These are phyloP conservation scores for Zaprionus capensis DNA, from an alignment of 1,140 invertebrate genomes.

Conservation along the genomic window DNA sequence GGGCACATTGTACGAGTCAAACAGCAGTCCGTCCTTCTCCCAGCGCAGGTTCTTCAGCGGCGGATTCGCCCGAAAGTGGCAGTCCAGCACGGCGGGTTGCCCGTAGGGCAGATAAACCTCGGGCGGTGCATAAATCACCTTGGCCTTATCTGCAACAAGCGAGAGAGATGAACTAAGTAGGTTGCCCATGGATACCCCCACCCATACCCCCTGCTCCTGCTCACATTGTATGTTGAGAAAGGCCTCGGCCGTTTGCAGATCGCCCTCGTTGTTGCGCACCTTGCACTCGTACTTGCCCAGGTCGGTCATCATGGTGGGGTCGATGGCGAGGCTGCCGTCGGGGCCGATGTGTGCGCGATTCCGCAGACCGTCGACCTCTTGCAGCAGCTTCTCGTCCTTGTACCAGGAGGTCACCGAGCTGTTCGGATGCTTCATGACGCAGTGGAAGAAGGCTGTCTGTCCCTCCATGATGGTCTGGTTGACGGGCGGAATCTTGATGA, in stretches of 20 bases:
- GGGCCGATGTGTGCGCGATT: constrained; percentile 86
- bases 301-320: constrained; percentile 91
- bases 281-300: constrained; percentile 95
- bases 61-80: constrained; percentile 96
- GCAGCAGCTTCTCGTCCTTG: constrained; percentile 88
- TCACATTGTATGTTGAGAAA: constrained; percentile 98
- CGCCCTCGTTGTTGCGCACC: constrained; percentile 91
- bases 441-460: constrained; percentile 92
- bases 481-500: constrained; percentile 89
- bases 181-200: neutral
- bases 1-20: constrained; percentile 94
- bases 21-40: constrained; percentile 96
- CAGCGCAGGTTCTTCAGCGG: constrained; percentile 96
- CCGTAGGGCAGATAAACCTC: constrained; percentile 95
- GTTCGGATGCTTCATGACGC: constrained; percentile 89
- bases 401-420: constrained; percentile 88
- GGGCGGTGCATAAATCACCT: constrained; percentile 94
- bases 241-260: constrained; percentile 93
- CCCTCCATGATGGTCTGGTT: constrained; percentile 95
- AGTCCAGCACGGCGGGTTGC: constrained; percentile 95
- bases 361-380: constrained; percentile 87
- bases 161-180: neutral
- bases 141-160: constrained; percentile 91
- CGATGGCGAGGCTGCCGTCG: constrained; percentile 91
- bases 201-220: constrained; percentile 84